A percentile compares a stretch with the other conserved stretches of the same genome.
phyloP scores from a whole-genome alignment of 1,140 invertebrate genomes.

The Paraescarpia echinospica region DNA sequence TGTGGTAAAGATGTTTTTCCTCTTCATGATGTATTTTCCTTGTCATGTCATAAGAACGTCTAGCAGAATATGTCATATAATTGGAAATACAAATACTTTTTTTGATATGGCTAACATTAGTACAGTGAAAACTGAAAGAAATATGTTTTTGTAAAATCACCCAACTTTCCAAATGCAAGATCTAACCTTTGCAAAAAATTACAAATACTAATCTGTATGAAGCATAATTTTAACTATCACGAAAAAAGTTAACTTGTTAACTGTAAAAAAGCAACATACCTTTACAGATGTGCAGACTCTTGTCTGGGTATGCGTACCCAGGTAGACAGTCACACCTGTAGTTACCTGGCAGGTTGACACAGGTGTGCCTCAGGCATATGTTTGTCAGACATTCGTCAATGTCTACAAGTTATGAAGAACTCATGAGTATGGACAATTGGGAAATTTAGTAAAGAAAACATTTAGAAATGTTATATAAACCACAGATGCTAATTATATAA shows the following conservation, averaged over 20 bases:
- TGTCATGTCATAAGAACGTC: no score
- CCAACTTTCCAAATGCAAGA: neutral
- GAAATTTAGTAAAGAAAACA: neutral
- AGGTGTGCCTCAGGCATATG: neutral
- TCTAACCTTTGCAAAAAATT: neutral
- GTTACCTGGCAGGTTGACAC: neutral
- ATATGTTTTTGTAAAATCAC: neutral
- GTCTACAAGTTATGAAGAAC: neutral
- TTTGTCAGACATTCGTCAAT: neutral
- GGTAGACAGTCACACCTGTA: neutral
- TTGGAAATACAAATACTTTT: no score
- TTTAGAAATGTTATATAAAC: no score
- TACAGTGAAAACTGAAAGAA: neutral
- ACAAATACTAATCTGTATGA: neutral
- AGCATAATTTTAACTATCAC: neutral
- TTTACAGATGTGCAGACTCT: neutral
- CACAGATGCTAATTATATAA: no score
- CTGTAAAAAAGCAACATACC: neutral
- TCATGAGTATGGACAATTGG: neutral
- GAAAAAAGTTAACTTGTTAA: neutral
- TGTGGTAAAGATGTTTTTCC: no score
- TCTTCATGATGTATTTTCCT: no score
- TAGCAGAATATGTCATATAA: no score
- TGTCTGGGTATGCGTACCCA: neutral
- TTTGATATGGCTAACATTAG: neutral